Conservation (phyloP, 2,797 vertebrate genomes). For the Rhynchotus rufescens region DNA sequence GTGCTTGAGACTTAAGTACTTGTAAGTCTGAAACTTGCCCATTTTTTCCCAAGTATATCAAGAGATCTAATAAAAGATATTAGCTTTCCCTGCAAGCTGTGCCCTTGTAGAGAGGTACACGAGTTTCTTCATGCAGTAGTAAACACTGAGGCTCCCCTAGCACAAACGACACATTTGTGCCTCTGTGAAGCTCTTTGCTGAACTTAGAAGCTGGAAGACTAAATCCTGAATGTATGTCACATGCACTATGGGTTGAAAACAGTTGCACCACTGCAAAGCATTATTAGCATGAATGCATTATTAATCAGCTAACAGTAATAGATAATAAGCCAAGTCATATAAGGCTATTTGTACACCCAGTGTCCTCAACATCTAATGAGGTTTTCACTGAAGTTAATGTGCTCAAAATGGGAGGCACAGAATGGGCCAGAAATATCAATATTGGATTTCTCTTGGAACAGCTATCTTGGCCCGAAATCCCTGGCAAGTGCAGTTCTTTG, state of each 20-base stretch:
- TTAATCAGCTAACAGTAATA: not conserved
- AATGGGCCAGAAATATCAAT: not conserved
- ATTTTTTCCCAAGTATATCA: not conserved
- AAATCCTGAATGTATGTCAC: not conserved
- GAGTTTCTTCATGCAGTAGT: not conserved
- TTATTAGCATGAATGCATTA: not conserved
- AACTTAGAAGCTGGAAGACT: not conserved
- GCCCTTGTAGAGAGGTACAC: accelerated
- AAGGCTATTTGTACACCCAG: not conserved
- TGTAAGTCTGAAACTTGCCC: not conserved
- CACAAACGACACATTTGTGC: not conserved
- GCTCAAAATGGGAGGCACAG: constrained; percentile 3
- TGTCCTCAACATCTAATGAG: constrained; percentile 13
- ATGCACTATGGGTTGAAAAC: not conserved
- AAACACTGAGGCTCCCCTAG: not conserved
- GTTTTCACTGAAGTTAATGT: constrained; percentile 10
- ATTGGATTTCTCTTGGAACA: constrained; percentile 33
- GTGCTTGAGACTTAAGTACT: not conserved
- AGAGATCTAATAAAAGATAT: not conserved
- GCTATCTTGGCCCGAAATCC: not conserved
- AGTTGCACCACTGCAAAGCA: not conserved
- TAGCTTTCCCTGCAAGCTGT: not conserved
- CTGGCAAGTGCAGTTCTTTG: not conserved
- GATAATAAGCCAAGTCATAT: not conserved
- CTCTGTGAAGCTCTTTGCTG: not conserved